phyloP scores from a whole-genome alignment of 2,888 invertebrate species.

The Gandaritis pyraliata region DNA sequence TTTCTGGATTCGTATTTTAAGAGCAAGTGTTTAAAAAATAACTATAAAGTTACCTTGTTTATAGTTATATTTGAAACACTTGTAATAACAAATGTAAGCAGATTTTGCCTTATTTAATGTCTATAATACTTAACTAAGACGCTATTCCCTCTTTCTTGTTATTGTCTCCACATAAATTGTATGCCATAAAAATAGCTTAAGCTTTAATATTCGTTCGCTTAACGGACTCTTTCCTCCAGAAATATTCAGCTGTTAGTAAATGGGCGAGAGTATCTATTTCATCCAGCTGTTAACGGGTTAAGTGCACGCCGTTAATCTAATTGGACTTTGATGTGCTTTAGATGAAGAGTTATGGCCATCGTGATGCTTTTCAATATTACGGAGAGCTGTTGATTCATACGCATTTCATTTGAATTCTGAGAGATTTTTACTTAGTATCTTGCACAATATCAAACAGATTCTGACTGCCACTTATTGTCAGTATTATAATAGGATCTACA shows the following conservation, averaged over 20 bases:
- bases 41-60: too few relatives aligned
- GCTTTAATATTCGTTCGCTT: conserved; percentile 17
- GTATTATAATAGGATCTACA: too few relatives aligned
- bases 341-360: conserved; percentile 12
- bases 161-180: conserved; percentile 10
- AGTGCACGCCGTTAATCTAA: conserved; percentile 21
- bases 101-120: neutral
- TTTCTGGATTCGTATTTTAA: too few relatives aligned
- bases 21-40: too few relatives aligned
- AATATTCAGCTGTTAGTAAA: conserved; percentile 17
- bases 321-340: conserved; percentile 21
- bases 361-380: conserved; percentile 7
- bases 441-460: neutral
- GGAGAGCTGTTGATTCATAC: conserved; percentile 6
- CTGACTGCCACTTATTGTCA: too few relatives aligned
- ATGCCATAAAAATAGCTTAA: conserved; percentile 8
- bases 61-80: neutral
- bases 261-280: conserved; percentile 22
- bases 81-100: neutral
- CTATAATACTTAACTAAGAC: neutral
- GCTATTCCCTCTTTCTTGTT: conserved; percentile 1
- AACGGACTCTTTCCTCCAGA: conserved; percentile 11
- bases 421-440: neutral
- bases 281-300: conserved; percentile 20
- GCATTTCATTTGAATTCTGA: neutral